A percentile compares a stretch with the other conserved stretches of the same genome.
Conservation (phyloP, 2,888 invertebrate genomes). For the Epinotia nisella region DNA sequence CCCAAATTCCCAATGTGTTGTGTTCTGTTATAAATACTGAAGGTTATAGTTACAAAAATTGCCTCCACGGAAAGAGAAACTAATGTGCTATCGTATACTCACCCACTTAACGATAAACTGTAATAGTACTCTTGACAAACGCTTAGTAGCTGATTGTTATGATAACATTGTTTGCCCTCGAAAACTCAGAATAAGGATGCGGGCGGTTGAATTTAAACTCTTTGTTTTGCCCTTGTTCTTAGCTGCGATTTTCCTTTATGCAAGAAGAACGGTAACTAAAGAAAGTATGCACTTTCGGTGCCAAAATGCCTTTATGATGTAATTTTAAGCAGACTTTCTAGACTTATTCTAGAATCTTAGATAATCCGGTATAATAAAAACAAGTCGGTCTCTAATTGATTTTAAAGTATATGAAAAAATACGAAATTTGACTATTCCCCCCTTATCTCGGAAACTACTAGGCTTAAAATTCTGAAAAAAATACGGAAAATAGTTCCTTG, state of each 20-base stretch:
- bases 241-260: background rate
- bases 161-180: slow-evolving; percentile 40
- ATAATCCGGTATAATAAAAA: no score
- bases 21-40: no score
- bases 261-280: background rate
- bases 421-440: no score
- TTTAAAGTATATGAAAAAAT: no score
- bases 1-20: no score
- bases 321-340: background rate
- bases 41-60: no score
- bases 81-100: slow-evolving; percentile 14
- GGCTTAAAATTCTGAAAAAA: no score
- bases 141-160: slow-evolving; percentile 22
- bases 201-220: slow-evolving; percentile 17
- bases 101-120: slow-evolving; percentile 5
- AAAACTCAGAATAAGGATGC: slow-evolving; percentile 28
- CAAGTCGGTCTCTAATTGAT: no score
- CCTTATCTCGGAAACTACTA: no score
- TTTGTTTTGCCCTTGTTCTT: background rate
- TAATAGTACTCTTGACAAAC: slow-evolving; percentile 30
- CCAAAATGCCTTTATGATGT: background rate
- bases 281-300: slow-evolving; percentile 1
- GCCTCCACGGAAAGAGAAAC: slow-evolving; percentile 8
- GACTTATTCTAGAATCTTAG: background rate
- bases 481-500: no score